Evolutionary conservation across 2,797 vertebrate genomes (phyloP), one percentile per base, ranked within the genome.

Genomic region (Rhinella marina): DNA sequence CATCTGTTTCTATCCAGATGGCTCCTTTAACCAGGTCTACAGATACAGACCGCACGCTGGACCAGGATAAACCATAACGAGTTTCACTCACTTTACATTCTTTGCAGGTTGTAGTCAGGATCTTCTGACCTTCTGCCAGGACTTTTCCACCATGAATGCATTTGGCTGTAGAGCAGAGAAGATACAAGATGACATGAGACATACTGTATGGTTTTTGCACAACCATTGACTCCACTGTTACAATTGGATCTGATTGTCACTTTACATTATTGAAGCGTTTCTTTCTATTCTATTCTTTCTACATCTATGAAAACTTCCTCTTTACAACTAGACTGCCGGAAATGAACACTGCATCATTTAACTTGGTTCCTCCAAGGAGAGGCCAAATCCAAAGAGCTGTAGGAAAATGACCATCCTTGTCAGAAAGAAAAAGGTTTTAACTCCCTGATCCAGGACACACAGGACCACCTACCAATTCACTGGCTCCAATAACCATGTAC

Each of bases 21-120:
- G 54, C 14, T 14, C 54, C 54, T 56, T 56, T 56, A 56, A 56
- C 12, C 14, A 56, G 14, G 54, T 56, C 14, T 56, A 13, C 54
- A 56, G 54, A 56, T 16, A 11, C 54, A 12, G 54, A 14, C 11
- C 12, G 1, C 8, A 12, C 3, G 0, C 14, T 19, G 59, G 16
- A 7, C 79, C 29, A 50, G 48, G n/a, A 64, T 7, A 50, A 79
- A 21, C 16, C 12, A 61, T 16, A 81, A 48, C 52, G 1, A 23
- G 64, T 7, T 17, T 57, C 9, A 95, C 92, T 96, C 96, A 99
- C 98, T 94, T 95, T 96, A 93, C 98, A 99, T 95, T 98, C 97
- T 92, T 94, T 96, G 94, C 98, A 99, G 94, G 93, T 96, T 92
- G 94, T 94, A 82, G 96, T 96, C 92, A 98, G 93, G 77, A 97